Conservation (phyloP, 2,888 invertebrate genomes). For the Parthenolecanium corni region DNA sequence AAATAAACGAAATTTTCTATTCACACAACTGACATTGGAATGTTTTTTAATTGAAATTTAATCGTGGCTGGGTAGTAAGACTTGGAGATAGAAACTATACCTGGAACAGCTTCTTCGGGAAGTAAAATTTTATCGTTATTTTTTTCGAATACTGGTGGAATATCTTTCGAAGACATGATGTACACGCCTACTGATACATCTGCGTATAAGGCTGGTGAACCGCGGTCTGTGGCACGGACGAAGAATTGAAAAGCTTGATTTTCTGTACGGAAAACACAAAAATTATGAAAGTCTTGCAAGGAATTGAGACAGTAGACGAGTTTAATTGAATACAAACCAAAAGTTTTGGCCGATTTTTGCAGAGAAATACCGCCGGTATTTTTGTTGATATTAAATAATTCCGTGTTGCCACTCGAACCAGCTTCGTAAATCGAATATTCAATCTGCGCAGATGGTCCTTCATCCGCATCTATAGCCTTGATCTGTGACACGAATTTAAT, state of each 20-base stretch:
- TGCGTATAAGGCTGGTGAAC: conserved; percentile 58
- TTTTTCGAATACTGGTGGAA: conserved; percentile 61
- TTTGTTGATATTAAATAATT: conserved; percentile 62
- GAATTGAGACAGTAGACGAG: neutral
- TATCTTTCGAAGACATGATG: conserved; percentile 57
- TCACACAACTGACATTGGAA: no score
- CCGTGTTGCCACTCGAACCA: conserved; percentile 49
- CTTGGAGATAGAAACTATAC: no score
- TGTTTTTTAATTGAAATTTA: no score
- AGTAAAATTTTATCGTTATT: conserved; percentile 66
- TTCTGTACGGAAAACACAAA: conserved; percentile 41
- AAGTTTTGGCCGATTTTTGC: conserved; percentile 48
- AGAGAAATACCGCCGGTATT: conserved; percentile 62
- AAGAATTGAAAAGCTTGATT: conserved; percentile 76
- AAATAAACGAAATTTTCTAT: no score
- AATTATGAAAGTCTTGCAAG: neutral
- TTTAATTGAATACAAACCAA: conserved; percentile 37
- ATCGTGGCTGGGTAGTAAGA: no score
- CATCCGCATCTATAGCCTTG: conserved; percentile 67
- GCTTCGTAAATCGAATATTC: conserved; percentile 67
- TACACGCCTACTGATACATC: conserved; percentile 72
- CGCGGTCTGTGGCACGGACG: conserved; percentile 74
- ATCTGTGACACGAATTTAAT: conserved; percentile 30
- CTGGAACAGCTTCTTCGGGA: conserved; percentile 60
- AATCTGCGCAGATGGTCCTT: conserved; percentile 57